Base-by-base conservation (phyloP, 2,888 invertebrate genomes). In the Aromia moschata region DNA sequence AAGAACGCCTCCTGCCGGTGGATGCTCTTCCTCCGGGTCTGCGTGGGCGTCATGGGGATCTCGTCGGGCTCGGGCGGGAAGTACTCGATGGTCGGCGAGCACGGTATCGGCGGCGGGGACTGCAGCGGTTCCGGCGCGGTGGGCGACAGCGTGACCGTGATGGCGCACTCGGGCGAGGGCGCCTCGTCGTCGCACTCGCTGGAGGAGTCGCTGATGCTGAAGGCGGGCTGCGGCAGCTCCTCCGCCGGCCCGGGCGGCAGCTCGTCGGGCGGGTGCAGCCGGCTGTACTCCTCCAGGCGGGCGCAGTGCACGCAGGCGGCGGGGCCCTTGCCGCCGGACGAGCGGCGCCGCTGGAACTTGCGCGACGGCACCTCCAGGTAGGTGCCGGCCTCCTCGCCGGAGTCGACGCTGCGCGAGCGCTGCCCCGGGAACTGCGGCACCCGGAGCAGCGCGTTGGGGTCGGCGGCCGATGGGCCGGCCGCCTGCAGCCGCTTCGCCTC, bases 1-100 rank as follows among this genome's bases (percentile, higher is more conserved):
- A 92, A 90, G 72, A 93, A 88, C 0, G 93, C 93, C 80, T 92
- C 92, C 77, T 93, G 93, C 12, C 93, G 85, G 55, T 90, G 89
- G 72, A 92, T 90, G 4, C 92, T 91, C 58, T 90, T 87, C 65
- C 91, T 84, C 49, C 92, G 83, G 58, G 72, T 69, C 25, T 77
- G 77, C 11, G 76, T 77, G 7, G 77, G 74, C 11, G 76, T 72
- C 57, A 74, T 70, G 45, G 73, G 73, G 43, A 69, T 68, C 25
- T 72, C 68, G 56, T 80, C 78, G 31, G 74, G 74, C 18, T 78
- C 64, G 75, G 84, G 83, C 1, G 85, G 85, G 67, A 86, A 85
- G 30, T 84, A 80, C 74, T 87, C 86, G 65, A 87, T 84, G 57
- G 86, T 81, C 12, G 85, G 85, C 36, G 84, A 83, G 3, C 81